A percentile compares a stretch with the other conserved stretches of the same genome.
Evolutionary conservation across 2,797 vertebrate genomes (phyloP).

Genomic region (Columba guinea): DNA sequence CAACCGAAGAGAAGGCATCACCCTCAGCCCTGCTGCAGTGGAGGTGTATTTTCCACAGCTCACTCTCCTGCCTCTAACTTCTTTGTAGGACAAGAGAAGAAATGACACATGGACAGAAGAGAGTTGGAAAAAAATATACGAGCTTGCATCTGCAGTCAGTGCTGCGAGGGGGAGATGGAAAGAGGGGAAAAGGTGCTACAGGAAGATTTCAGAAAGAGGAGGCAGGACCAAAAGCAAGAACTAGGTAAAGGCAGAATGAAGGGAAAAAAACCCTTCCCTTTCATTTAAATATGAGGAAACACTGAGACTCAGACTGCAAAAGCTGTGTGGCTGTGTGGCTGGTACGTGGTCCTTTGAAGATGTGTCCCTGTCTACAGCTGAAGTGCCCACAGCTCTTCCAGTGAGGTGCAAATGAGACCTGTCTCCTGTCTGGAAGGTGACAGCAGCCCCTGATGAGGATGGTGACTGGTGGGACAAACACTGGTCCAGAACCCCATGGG

Average conservation of each 20-base stretch:
- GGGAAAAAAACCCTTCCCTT: background rate
- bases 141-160: background rate
- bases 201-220: background rate
- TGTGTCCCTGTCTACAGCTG: background rate
- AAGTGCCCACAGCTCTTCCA: background rate
- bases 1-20: background rate
- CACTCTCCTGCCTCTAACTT: background rate
- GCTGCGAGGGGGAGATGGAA: background rate
- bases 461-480: background rate
- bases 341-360: background rate
- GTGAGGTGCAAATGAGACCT: rapidly evolving
- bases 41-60: background rate
- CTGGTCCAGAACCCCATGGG: background rate
- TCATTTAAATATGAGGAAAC: background rate
- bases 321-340: too few relatives aligned
- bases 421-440: background rate
- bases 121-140: background rate
- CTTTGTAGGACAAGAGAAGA: background rate
- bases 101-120: background rate
- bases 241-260: background rate
- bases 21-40: background rate
- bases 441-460: background rate
- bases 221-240: background rate
- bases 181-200: background rate
- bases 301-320: background rate